Evolutionary conservation across 2,797 vertebrate species (phyloP).

Genomic region (Oryzias dopingdopingensis): DNA sequence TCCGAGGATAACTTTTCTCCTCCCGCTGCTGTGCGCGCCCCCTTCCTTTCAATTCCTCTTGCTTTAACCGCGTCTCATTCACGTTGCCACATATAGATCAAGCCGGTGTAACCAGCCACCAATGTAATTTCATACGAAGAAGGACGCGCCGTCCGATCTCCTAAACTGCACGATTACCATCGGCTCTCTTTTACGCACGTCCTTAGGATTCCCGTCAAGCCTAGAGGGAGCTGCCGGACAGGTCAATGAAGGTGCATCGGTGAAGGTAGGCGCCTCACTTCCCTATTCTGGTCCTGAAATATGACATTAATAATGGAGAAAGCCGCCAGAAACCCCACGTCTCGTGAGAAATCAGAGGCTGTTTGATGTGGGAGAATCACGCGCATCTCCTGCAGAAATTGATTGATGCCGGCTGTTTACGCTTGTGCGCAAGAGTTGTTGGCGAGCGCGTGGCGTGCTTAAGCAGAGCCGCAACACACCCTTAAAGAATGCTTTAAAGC

Average conservation of each 20-base stretch:
- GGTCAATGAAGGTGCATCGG: constrained; percentile 66
- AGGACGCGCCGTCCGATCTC: constrained; percentile 52
- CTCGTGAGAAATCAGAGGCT: constrained; percentile 43
- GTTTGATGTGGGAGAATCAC: constrained; percentile 44
- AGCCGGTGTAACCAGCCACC: constrained; percentile 31
- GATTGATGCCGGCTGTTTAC: constrained; percentile 43
- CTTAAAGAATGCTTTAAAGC: constrained; percentile 7
- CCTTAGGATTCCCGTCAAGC: constrained; percentile 65
- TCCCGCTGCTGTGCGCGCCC: constrained; percentile 11
- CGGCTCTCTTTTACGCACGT: constrained; percentile 43
- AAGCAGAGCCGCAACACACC: constrained; percentile 27
- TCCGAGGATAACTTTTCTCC: constrained; percentile 55
- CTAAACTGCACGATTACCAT: constrained; percentile 60
- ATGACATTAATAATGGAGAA: constrained; percentile 53
- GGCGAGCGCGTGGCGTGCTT: constrained; percentile 18
- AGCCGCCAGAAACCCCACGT: constrained; percentile 35
- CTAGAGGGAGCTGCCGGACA: constrained; percentile 57
- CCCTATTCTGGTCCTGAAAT: constrained; percentile 39
- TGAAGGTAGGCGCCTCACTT: constrained; percentile 74
- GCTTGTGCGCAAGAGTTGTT: constrained; percentile 35
- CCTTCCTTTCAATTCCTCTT: constrained; percentile 2
- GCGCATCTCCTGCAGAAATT: constrained; percentile 46
- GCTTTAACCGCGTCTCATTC: constrained; percentile 5
- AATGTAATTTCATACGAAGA: constrained; percentile 45
- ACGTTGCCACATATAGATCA: constrained; percentile 22